Conservation (phyloP, 2,113 vertebrate species). For the Platichthys flesus region DNA sequence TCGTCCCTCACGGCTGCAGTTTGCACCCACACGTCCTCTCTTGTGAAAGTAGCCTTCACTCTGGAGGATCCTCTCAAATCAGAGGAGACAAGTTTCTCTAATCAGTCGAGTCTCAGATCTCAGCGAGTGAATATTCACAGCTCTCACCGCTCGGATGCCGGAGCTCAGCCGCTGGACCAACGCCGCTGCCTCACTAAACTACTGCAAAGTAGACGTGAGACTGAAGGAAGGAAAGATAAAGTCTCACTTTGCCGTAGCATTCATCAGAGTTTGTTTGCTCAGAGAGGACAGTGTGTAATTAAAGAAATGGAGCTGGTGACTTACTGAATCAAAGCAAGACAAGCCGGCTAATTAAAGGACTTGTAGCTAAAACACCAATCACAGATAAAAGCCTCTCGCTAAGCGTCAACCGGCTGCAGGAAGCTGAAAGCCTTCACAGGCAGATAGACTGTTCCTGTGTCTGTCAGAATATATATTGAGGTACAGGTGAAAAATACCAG, state of each 20-base stretch:
- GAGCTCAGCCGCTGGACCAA: not conserved
- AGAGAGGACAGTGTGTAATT: slow-evolving; percentile 3
- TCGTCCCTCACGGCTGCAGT: not conserved
- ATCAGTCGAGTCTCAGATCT: slow-evolving; percentile 27
- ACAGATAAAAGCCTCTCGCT: not conserved
- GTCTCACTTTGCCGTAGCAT: not conserved
- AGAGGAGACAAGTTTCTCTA: slow-evolving; percentile 26
- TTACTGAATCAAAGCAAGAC: not conserved
- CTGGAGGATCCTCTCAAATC: slow-evolving; percentile 24
- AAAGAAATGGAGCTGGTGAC: not conserved
- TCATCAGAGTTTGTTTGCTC: slow-evolving; percentile 10
- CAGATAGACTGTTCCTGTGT: not conserved
- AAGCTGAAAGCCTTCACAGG: not conserved
- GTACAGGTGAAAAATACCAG: not conserved
- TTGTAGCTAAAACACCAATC: slow-evolving; percentile 12
- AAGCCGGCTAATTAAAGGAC: slow-evolving; percentile 23
- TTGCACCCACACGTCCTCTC: not conserved
- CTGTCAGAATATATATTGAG: not conserved
- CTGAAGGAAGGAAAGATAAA: not conserved
- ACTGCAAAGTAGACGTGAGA: slow-evolving; percentile 20
- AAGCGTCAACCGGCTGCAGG: too few relatives aligned
- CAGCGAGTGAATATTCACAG: slow-evolving; percentile 26
- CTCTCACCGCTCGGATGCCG: slow-evolving; percentile 7
- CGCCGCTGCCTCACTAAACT: not conserved
- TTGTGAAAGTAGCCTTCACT: slow-evolving; percentile 9